Evolutionary conservation across 2,888 invertebrate genomes (phyloP).

Genomic region (Chrysolina oricalcia): DNA sequence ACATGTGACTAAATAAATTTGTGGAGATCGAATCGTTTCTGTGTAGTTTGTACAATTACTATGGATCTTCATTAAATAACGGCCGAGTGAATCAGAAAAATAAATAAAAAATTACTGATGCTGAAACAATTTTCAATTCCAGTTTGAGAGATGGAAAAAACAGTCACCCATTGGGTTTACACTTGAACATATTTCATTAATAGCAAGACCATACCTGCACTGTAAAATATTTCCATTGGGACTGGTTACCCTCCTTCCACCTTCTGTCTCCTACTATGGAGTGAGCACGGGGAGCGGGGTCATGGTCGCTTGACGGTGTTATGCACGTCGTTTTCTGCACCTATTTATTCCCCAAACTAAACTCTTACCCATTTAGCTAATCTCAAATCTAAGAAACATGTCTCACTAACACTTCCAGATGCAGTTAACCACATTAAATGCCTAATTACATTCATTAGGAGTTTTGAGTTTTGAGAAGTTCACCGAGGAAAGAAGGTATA

Average conservation of each 20-base stretch:
- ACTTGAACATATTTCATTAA: too few relatives aligned
- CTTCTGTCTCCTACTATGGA: background rate
- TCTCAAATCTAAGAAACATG: constrained; percentile 65
- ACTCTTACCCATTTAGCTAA: constrained; percentile 59
- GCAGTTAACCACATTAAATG: constrained; percentile 61
- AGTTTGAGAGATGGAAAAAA: too few relatives aligned
- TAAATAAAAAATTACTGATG: too few relatives aligned
- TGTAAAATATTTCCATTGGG: too few relatives aligned
- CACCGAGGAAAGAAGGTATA: constrained; percentile 51
- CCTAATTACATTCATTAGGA: constrained; percentile 62
- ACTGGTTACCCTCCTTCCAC: background rate
- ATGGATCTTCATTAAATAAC: too few relatives aligned
- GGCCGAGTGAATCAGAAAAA: too few relatives aligned
- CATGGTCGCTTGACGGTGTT: constrained; percentile 52
- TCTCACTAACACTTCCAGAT: constrained; percentile 61
- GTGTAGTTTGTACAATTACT: too few relatives aligned
- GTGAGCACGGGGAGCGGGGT: constrained; percentile 45
- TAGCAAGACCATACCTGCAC: too few relatives aligned
- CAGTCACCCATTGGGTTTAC: too few relatives aligned
- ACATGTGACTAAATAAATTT: too few relatives aligned
- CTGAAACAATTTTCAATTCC: too few relatives aligned
- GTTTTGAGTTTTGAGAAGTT: constrained; percentile 59
- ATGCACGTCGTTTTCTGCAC: constrained; percentile 47
- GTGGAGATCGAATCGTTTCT: too few relatives aligned
- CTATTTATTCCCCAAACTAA: constrained; percentile 51